These are phyloP conservation scores for Streblospio benedicti DNA, from an alignment of 1,140 invertebrate genomes.

Conservation along the genomic window DNA sequence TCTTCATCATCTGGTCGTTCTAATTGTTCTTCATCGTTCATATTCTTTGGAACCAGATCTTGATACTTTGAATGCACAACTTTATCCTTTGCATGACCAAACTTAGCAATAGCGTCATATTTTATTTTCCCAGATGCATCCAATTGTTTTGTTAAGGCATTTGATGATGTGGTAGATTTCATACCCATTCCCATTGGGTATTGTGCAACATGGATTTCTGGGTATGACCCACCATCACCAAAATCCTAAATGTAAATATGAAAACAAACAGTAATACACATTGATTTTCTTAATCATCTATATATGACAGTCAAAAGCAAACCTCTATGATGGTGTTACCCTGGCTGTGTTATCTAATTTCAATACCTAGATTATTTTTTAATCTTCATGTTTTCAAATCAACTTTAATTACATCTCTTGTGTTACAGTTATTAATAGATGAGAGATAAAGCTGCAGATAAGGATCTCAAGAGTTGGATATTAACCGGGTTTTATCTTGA, in stretches of 20 bases:
- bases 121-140: slow-evolving; percentile 84
- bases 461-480: no score
- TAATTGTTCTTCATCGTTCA: slow-evolving; percentile 77
- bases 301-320: no score
- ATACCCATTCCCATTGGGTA: slow-evolving; percentile 78
- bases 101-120: slow-evolving; percentile 88
- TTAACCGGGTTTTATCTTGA: no score
- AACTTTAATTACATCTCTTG: no score
- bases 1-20: slow-evolving; percentile 78
- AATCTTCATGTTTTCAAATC: no score
- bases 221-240: slow-evolving; percentile 95
- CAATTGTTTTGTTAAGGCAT: slow-evolving; percentile 85
- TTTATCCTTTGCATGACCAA: slow-evolving; percentile 93
- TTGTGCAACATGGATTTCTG: slow-evolving; percentile 94
- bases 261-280: slow-evolving; percentile 8
- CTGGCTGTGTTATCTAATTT: no score
- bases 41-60: slow-evolving; percentile 86
- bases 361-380: no score
- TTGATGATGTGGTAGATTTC: slow-evolving; percentile 55
- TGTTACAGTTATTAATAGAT: no score
- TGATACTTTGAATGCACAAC: slow-evolving; percentile 92
- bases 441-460: no score
- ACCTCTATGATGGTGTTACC: no score
- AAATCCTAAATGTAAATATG: slow-evolving; percentile 55
- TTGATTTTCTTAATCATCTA: not conserved